Evolutionary conservation across 2,888 invertebrate species (phyloP).

Genomic region (Phalera bucephala): DNA sequence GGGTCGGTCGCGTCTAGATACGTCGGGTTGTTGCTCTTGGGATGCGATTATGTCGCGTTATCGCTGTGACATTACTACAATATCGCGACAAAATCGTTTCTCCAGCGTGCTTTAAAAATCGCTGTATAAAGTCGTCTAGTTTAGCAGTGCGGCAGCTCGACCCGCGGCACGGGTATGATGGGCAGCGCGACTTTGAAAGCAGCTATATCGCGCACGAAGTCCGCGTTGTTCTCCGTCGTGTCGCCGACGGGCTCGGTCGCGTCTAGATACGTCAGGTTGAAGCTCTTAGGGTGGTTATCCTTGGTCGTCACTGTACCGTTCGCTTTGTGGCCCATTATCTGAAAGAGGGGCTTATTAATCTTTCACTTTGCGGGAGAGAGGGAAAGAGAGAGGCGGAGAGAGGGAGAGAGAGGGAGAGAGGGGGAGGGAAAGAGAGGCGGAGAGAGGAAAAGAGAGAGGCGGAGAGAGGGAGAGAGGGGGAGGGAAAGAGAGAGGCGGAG

Average conservation of each 20-base stretch:
- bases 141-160: conserved; percentile 56
- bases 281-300: conserved; percentile 31
- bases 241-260: conserved; percentile 48
- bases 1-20: conserved; percentile 51
- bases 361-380: too few species aligned
- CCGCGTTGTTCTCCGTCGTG: conserved; percentile 39
- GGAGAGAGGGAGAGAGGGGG: too few species aligned
- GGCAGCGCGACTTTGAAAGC: conserved; percentile 49
- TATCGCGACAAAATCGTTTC: too few species aligned
- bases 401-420: too few species aligned
- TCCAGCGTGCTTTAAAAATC: too few species aligned
- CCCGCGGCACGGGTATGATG: conserved; percentile 44
- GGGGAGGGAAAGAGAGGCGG: too few species aligned
- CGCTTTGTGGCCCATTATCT: conserved; percentile 66
- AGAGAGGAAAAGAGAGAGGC: too few species aligned
- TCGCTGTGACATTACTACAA: conserved; percentile 21
- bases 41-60: conserved; percentile 7
- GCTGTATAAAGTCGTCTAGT: too few species aligned
- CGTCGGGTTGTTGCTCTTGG: conserved; percentile 43
- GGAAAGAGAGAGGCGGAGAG: too few species aligned
- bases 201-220: conserved; percentile 55
- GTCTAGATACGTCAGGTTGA: conserved; percentile 50
- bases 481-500: too few species aligned
- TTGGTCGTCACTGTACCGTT: conserved; percentile 16
- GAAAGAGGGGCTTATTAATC: too few species aligned